Conservation (phyloP, 2,113 vertebrate species). For the Erythrolamprus reginae region DNA sequence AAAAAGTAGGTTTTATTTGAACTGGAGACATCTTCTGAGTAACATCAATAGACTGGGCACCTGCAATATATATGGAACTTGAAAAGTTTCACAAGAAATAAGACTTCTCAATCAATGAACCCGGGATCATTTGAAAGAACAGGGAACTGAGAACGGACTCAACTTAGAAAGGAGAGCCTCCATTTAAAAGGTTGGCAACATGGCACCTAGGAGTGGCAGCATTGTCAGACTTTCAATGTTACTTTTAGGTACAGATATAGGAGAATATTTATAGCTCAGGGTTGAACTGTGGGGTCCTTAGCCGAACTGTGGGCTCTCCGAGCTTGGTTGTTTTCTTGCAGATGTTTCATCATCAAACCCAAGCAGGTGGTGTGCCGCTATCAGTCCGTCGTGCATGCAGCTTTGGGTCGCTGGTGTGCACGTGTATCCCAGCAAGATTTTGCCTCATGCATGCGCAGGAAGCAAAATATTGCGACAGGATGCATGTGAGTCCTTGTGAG, state of each 20-base stretch:
- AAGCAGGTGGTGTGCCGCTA: no score
- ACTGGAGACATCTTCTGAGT: background rate
- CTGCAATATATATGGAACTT: background rate
- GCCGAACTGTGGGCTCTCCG: background rate
- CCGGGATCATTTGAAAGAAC: background rate
- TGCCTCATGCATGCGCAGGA: no score
- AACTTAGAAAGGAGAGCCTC: background rate
- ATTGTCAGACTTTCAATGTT: background rate
- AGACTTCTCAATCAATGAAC: background rate
- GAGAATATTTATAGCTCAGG: background rate
- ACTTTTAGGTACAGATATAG: background rate
- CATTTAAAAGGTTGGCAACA: background rate
- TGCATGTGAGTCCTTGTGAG: no score
- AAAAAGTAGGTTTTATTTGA: background rate
- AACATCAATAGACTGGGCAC: background rate
- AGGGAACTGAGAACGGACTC: background rate
- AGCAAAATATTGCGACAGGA: no score
- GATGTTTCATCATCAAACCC: background rate
- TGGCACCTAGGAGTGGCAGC: background rate
- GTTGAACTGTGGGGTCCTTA: background rate
- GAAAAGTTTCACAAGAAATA: background rate
- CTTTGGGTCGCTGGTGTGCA: no score
- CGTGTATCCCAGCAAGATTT: no score
- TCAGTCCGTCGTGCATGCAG: no score
- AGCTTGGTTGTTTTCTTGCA: background rate